Conservation (phyloP, 2,113 vertebrate genomes). For the Tor tambroides region DNA sequence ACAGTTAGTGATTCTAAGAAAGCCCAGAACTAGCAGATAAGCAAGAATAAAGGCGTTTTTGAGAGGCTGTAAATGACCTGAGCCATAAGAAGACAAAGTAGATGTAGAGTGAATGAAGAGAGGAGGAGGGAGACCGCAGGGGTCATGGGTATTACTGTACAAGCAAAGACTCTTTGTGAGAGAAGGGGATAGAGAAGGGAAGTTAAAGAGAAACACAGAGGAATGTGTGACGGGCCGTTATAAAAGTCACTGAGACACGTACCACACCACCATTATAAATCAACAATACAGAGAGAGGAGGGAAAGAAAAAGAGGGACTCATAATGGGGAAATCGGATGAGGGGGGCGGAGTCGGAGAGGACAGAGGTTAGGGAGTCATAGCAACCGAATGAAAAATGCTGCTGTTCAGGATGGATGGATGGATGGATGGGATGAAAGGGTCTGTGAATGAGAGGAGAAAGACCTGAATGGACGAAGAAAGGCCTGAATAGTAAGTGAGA, state of each 20-base stretch:
- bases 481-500: slow-evolving; percentile 45
- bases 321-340: slow-evolving; percentile 2
- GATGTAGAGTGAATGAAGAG: background rate
- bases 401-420: slow-evolving; percentile 30
- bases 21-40: slow-evolving; percentile 1
- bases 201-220: slow-evolving; percentile 67
- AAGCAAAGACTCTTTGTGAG: slow-evolving; percentile 8
- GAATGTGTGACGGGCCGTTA: slow-evolving; percentile 1
- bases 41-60: background rate
- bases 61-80: slow-evolving; percentile 28
- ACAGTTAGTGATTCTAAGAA: slow-evolving; percentile 2
- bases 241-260: slow-evolving; percentile 14
- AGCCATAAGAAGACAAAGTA: background rate
- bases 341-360: slow-evolving; percentile 30
- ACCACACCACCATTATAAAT: slow-evolving; percentile 19
- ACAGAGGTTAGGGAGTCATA: slow-evolving; percentile 41
- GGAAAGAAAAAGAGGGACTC: slow-evolving; percentile 9
- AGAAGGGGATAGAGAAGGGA: background rate
- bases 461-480: slow-evolving; percentile 44
- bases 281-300: slow-evolving; percentile 8
- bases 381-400: slow-evolving; percentile 24
- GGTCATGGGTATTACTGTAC: slow-evolving; percentile 27
- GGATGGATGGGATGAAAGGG: slow-evolving; percentile 34
- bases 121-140: background rate
- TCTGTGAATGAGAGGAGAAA: slow-evolving; percentile 49